Base-by-base conservation (phyloP, 2,113 vertebrate genomes). In the Alosa alosa region DNA sequence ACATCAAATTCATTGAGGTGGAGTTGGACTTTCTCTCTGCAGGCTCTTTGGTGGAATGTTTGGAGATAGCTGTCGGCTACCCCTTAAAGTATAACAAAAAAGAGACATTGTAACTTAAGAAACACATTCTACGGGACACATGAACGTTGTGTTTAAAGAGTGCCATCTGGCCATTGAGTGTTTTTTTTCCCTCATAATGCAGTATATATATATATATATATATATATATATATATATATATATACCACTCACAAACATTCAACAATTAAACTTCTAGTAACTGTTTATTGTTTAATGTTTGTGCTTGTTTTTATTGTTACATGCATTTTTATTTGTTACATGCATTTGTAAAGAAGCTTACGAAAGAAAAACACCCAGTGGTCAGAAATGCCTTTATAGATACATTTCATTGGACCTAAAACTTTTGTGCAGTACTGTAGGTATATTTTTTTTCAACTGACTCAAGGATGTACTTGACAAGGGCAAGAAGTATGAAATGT, bases 21-120 rank as follows among this genome's bases (percentile, higher is more conserved):
- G 98, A 99, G 94, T 96, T 98, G 95, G 98, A 99, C 96, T 99
- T 98, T 95, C 97, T 99, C 86, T 99, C 98, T 0, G 98, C 98
- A 0, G 98, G 98, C 92, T 99, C 98, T 85, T 94, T 99, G 95
- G 95, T 98, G 89, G 98, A 99, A 95, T 99, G 98, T 95, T 95
- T 99, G 92, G 98, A 99, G 95, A 99, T 97, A 88, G 98, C 98
- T 90, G 94, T 99, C 0, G 98, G 98, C 10, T 99, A 98, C 88
- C 94, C 97, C 36, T 95, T 99, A 88, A 97, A 98, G 88, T 99
- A 97, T 89, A 99, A 99, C 95, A 97, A 95, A 94, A 97, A 87
- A 86, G 93, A 93, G 22, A 45, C 41, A 0, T 90, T 86, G 72
- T 94, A 94, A 91, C 86, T 11, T 25, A 22, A 36, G 52, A 57